Percentiles rank a stretch among this genome's conserved stretches.
Evolutionary conservation across 2,113 vertebrate genomes (phyloP).

Genomic region (Cisticola juncidis): DNA sequence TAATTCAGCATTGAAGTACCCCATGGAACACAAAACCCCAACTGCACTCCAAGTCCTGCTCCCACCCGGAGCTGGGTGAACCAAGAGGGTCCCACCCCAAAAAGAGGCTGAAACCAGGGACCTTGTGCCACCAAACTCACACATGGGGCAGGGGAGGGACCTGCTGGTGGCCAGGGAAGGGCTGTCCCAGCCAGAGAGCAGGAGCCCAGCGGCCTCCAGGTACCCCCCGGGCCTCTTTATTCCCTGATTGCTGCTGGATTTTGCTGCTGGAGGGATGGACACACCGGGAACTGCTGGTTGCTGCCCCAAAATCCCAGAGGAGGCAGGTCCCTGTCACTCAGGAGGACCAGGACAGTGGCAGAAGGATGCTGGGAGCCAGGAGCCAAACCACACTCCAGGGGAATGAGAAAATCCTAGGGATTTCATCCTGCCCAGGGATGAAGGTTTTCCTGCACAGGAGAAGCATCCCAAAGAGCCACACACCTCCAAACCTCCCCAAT

Average conservation of each 20-base stretch:
- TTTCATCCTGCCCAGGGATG: neutral
- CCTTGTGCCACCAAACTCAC: no score
- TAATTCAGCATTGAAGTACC: neutral
- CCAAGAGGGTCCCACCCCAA: no score
- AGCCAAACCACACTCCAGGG: neutral
- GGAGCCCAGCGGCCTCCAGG: neutral
- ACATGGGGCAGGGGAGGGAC: neutral
- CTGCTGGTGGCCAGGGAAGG: neutral
- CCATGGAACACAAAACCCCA: neutral
- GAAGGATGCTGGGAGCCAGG: neutral
- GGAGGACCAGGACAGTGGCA: neutral
- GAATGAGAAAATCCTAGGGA: neutral
- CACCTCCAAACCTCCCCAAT: neutral
- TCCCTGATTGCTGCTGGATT: neutral
- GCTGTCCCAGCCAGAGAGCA: fast-evolving
- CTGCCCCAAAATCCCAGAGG: neutral
- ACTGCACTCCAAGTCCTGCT: neutral
- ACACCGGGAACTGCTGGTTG: neutral
- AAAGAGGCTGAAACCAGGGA: neutral
- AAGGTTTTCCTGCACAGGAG: neutral
- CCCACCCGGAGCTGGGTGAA: fast-evolving
- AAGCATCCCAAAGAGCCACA: neutral
- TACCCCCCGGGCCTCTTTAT: no score
- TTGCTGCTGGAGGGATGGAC: neutral
- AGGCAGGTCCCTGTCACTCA: neutral